A percentile compares a stretch with the other conserved stretches of the same genome.
Evolutionary conservation across 2,797 vertebrate genomes (phyloP).

Genomic region (Leptatherina wallacei): DNA sequence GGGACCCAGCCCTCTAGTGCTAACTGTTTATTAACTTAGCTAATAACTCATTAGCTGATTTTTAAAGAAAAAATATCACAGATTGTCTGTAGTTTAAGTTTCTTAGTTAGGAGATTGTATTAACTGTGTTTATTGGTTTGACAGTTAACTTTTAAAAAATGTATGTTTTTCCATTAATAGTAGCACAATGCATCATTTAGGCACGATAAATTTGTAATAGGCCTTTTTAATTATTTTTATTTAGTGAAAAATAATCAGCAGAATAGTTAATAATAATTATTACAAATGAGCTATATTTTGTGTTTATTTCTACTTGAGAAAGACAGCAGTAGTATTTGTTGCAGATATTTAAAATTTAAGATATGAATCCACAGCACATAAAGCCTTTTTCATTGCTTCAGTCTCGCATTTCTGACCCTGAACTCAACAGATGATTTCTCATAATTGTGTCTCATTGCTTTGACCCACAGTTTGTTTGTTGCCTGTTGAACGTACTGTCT

Average conservation of each 20-base stretch:
- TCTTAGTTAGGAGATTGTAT: background rate
- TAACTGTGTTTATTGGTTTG: background rate
- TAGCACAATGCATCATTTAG: background rate
- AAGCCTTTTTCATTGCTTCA: background rate
- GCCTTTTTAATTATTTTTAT: background rate
- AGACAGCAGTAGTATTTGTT: constrained; percentile 1
- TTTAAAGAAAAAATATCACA: background rate
- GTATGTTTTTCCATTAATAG: background rate
- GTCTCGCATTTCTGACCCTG: background rate
- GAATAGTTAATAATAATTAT: background rate
- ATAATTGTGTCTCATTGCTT: constrained; percentile 7
- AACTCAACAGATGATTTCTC: constrained; percentile 9
- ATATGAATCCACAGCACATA: background rate
- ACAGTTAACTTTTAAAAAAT: background rate
- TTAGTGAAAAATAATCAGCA: background rate
- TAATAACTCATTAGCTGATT: background rate
- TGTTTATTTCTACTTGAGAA: background rate
- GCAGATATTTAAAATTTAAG: background rate
- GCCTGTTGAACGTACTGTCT: constrained; percentile 1
- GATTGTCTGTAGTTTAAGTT: background rate
- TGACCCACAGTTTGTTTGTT: constrained; percentile 2
- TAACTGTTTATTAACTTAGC: background rate
- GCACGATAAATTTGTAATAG: background rate
- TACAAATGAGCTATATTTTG: background rate
- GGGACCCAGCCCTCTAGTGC: background rate